Evolutionary conservation across 2,888 invertebrate genomes (phyloP).

Genomic region (Sinohyriopsis cumingii): DNA sequence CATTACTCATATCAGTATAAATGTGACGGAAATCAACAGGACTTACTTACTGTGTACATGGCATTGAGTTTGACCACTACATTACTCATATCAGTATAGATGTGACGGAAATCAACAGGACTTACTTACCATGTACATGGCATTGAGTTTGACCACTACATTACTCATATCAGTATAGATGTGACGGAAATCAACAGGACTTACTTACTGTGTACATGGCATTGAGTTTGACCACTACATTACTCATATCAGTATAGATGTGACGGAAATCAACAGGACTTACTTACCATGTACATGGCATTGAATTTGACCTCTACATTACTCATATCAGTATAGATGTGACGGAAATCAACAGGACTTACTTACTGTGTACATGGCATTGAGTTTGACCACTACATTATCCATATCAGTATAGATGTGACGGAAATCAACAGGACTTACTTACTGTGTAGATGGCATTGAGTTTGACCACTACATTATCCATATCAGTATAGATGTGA

Average conservation of each 20-base stretch:
- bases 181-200: constrained; percentile 83
- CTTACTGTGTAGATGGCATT: constrained; percentile 23
- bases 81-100: constrained; percentile 87
- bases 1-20: constrained; percentile 86
- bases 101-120: constrained; percentile 83
- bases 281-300: constrained; percentile 72
- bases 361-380: constrained; percentile 73
- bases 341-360: constrained; percentile 81
- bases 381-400: too few relatives aligned
- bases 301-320: constrained; percentile 77
- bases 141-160: constrained; percentile 17
- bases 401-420: constrained; percentile 77
- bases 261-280: constrained; percentile 85
- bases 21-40: constrained; percentile 84
- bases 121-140: constrained; percentile 72
- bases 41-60: constrained; percentile 67
- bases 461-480: constrained; percentile 66
- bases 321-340: constrained; percentile 89
- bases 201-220: constrained; percentile 12
- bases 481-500: constrained; percentile 91
- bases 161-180: constrained; percentile 89
- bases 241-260: constrained; percentile 89
- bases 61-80: constrained; percentile 18
- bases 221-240: constrained; percentile 18
- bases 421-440: constrained; percentile 1